Evolutionary conservation across 1,140 invertebrate species (phyloP), one percentile per base, ranked within the genome.

Genomic region (Drosophila ironensis): DNA sequence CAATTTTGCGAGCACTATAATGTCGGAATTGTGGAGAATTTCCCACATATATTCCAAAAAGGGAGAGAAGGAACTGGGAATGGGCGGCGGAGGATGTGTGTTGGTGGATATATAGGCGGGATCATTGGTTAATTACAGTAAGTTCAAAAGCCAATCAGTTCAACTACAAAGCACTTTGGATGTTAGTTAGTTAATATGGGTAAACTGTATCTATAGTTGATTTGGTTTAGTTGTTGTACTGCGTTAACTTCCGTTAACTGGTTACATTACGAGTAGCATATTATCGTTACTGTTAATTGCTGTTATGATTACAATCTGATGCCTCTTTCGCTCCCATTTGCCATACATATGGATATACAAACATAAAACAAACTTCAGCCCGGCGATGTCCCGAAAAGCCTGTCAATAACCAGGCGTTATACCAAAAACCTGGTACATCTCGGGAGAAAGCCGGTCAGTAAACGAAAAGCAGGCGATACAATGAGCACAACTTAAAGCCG

Each of bases 241-340:
- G 50, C 24, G 52, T 45, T 61, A 61, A 59, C 28, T 73, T 51
- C 51, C 24, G 52, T 45, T 61, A 61, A 59, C 28, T 73, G 30
- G 53, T 45, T 66, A 51, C 47, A 46, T 48, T 60, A 45, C 69
- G 57, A 57, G 59, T 47, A 66, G 53, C 45, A 46, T 33, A 33
- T 33, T 56, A 46, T 50, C 44, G 38, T 69, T 57, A 30, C 52
- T 74, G 17, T 71, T 70, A 16, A 47, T 57, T 74, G 42, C 66
- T 63, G 44, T 73, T 73, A 66, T 70, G 78, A 84, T 82, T 82
- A 82, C 68, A 82, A 88, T 88, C 87, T 88, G 87, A 88, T 88
- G 76, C 82, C 81, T 88, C 87, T 88, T 88, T 88, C 87, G 77
- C 87, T 88, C 87, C 87, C 87, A 88, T 87, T 88, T 87, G 82